Evolutionary conservation across 2,888 invertebrate species (phyloP).

Genomic region (Tinea pellionella): DNA sequence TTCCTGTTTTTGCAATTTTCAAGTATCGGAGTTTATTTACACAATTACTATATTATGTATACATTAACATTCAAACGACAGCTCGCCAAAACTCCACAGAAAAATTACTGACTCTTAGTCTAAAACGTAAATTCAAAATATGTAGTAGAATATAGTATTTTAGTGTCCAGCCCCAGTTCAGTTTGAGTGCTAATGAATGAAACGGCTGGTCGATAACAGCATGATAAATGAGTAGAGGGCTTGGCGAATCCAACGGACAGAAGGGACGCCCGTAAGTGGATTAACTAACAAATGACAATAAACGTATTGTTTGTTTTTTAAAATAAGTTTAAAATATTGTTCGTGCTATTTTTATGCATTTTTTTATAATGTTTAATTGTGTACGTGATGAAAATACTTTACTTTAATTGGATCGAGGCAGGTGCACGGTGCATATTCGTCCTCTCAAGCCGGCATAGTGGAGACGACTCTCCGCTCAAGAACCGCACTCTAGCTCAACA

Average conservation of each 20-base stretch:
- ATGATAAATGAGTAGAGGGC: slow-evolving; percentile 44
- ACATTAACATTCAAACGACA: no score
- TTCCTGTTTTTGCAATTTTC: no score
- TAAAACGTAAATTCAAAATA: not conserved
- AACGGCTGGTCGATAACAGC: slow-evolving; percentile 29
- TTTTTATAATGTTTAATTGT: no score
- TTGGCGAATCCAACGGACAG: not conserved
- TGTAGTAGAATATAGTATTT: slow-evolving; percentile 32
- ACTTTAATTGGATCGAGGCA: no score
- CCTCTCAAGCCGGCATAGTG: no score
- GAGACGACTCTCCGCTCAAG: no score
- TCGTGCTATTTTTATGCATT: not conserved
- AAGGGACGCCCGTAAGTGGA: slow-evolving; percentile 35
- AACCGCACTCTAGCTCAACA: no score
- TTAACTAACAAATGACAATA: slow-evolving; percentile 23
- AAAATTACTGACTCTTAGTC: not conserved
- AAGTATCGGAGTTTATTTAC: no score
- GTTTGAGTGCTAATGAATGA: slow-evolving; percentile 39
- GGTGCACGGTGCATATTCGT: no score
- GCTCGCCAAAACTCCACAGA: no score
- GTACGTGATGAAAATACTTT: no score
- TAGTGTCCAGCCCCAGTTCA: slow-evolving; percentile 24
- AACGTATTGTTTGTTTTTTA: not conserved
- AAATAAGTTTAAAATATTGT: not conserved
- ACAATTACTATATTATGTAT: no score